Evolutionary conservation across 2,797 vertebrate species (phyloP).

Genomic region (Scarus forsteni): DNA sequence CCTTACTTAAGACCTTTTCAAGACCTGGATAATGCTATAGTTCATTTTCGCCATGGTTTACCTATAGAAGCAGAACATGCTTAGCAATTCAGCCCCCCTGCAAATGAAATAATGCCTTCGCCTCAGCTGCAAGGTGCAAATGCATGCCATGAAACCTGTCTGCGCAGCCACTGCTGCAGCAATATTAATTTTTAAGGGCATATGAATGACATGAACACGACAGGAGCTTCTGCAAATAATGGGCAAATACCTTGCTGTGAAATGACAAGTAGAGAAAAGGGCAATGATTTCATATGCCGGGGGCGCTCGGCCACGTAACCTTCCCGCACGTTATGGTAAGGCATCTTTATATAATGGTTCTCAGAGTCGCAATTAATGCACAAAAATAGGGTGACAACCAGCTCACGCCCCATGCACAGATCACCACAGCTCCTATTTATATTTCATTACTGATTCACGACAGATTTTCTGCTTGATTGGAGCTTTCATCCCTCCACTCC

Average conservation of each 20-base stretch:
- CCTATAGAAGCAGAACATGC: slow-evolving; percentile 15
- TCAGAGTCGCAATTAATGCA: slow-evolving; percentile 2
- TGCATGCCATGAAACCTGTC: slow-evolving; percentile 32
- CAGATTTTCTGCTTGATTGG: slow-evolving; percentile 51
- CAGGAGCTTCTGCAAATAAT: slow-evolving; percentile 37
- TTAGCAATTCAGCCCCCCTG: slow-evolving; percentile 20
- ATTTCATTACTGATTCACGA: slow-evolving; percentile 42
- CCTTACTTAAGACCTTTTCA: slow-evolving; percentile 26
- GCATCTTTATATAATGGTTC: slow-evolving; percentile 10
- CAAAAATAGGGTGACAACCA: neutral
- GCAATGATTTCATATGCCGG: slow-evolving; percentile 11
- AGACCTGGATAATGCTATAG: slow-evolving; percentile 36
- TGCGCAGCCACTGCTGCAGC: slow-evolving; percentile 44
- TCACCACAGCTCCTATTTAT: slow-evolving; percentile 8
- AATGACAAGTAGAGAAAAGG: slow-evolving; percentile 28
- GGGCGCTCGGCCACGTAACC: neutral
- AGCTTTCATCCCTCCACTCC: slow-evolving; percentile 31
- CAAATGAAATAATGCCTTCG: slow-evolving; percentile 18
- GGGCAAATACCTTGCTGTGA: slow-evolving; percentile 28
- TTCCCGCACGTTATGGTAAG: slow-evolving; percentile 5
- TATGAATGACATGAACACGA: slow-evolving; percentile 53
- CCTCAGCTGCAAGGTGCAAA: slow-evolving; percentile 35
- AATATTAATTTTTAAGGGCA: slow-evolving; percentile 26
- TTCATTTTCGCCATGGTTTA: slow-evolving; percentile 23
- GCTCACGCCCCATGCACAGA: slow-evolving; percentile 16